Evolutionary conservation across 2,888 invertebrate genomes (phyloP).

Genomic region (Cactoblastis cactorum): DNA sequence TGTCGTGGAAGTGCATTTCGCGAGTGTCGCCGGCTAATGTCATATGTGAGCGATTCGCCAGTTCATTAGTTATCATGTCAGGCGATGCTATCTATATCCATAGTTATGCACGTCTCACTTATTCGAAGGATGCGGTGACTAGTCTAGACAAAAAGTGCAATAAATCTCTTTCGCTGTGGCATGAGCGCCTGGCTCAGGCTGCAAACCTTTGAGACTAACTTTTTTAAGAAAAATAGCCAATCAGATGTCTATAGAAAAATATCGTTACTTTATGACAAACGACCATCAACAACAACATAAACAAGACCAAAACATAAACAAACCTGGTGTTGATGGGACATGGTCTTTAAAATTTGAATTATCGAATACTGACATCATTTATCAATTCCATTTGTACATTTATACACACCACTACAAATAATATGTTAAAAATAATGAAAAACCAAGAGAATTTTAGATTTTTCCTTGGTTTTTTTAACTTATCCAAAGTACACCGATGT

Average conservation of each 20-base stretch:
- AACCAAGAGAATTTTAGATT: no score
- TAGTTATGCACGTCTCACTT: constrained; percentile 39
- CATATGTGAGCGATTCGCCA: constrained; percentile 22
- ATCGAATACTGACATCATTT: neutral
- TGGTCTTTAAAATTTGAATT: neutral
- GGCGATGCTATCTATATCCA: constrained; percentile 29
- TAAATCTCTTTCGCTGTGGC: constrained; percentile 56
- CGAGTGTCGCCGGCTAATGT: constrained; percentile 25
- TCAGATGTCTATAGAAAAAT: neutral
- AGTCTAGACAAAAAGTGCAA: constrained; percentile 45
- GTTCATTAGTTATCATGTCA: constrained; percentile 38
- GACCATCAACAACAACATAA: constrained; percentile 11
- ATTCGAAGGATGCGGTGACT: constrained; percentile 39
- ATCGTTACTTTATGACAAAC: neutral
- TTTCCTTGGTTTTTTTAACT: no score
- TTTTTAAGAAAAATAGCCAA: neutral
- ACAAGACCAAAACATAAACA: constrained; percentile 14
- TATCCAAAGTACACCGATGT: no score
- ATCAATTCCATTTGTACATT: neutral
- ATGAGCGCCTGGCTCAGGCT: constrained; percentile 37
- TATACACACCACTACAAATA: no score
- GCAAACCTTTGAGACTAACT: neutral
- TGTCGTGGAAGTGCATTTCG: constrained; percentile 46
- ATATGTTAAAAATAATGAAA: no score
- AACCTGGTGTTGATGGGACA: neutral